Conservation (phyloP, 30 jellyfish, hydroid and myxozoan genomes). For the Cassiopea andromeda region DNA sequence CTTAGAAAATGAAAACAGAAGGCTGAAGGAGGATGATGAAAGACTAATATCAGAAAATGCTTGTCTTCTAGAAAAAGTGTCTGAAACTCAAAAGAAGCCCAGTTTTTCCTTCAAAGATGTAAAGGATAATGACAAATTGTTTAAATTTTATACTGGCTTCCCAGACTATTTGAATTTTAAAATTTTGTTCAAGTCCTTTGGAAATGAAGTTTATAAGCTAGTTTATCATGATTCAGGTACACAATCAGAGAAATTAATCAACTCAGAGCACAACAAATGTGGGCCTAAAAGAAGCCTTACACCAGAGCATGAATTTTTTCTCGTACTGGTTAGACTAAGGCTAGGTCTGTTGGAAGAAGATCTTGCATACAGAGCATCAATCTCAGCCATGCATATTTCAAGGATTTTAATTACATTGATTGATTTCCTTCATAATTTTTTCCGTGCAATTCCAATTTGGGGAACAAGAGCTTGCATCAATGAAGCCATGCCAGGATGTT, state of each 20-base stretch:
- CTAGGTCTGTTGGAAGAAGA: slow-evolving; percentile 63
- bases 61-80: background rate
- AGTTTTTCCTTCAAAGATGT: slow-evolving; percentile 1
- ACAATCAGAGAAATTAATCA: background rate
- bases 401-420: slow-evolving; percentile 49
- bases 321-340: slow-evolving; percentile 47
- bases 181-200: slow-evolving; percentile 39
- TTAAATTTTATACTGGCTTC: slow-evolving; percentile 59
- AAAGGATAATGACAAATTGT: slow-evolving; percentile 26
- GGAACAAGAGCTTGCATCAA: slow-evolving; percentile 41
- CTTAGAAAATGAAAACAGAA: slow-evolving; percentile 10
- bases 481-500: slow-evolving; percentile 68
- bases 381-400: slow-evolving; percentile 26
- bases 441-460: slow-evolving; percentile 65
- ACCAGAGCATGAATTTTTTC: slow-evolving; percentile 73
- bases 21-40: background rate
- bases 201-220: background rate
- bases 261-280: slow-evolving; percentile 20
- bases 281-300: slow-evolving; percentile 52
- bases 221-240: slow-evolving; percentile 33
- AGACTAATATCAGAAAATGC: slow-evolving; percentile 26
- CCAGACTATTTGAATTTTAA: slow-evolving; percentile 40
- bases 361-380: slow-evolving; percentile 44
- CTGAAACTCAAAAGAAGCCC: slow-evolving; percentile 3
- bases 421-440: slow-evolving; percentile 41